These are phyloP conservation scores for Penaeus chinensis DNA, from an alignment of 1,140 invertebrate genomes.

Conservation along the genomic window DNA sequence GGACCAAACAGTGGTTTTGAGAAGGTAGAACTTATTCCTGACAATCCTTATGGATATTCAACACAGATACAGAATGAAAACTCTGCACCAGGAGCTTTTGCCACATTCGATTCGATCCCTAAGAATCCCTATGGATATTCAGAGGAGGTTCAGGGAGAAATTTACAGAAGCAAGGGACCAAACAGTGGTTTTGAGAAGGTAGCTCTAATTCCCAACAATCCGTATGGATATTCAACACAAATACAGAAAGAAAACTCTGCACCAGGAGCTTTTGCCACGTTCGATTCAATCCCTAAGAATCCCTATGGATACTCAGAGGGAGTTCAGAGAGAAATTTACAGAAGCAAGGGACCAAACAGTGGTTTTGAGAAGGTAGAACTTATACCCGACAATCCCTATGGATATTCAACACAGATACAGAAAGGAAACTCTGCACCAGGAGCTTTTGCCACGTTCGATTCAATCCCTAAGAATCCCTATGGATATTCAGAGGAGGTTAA, in stretches of 20 bases:
- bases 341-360: neutral
- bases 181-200: neutral
- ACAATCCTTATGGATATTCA: slow-evolving; percentile 11
- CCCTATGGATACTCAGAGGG: neutral
- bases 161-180: neutral
- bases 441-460: neutral
- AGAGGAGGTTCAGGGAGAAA: too few relatives aligned
- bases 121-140: slow-evolving; percentile 5
- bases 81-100: neutral
- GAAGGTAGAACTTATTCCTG: neutral
- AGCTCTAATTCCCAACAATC: neutral
- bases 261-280: neutral
- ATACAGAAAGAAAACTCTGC: neutral
- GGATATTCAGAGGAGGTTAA: neutral
- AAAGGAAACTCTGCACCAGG: neutral
- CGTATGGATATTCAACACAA: slow-evolving; percentile 17
- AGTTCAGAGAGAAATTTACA: neutral
- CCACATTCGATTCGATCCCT: neutral
- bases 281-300: slow-evolving; percentile 9
- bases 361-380: neutral
- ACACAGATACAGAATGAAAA: neutral
- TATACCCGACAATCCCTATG: neutral
- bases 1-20: neutral
- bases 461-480: neutral
- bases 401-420: neutral